phyloP scores from a whole-genome alignment of 2,113 vertebrate genomes.

The Muntiacus muntjak region DNA sequence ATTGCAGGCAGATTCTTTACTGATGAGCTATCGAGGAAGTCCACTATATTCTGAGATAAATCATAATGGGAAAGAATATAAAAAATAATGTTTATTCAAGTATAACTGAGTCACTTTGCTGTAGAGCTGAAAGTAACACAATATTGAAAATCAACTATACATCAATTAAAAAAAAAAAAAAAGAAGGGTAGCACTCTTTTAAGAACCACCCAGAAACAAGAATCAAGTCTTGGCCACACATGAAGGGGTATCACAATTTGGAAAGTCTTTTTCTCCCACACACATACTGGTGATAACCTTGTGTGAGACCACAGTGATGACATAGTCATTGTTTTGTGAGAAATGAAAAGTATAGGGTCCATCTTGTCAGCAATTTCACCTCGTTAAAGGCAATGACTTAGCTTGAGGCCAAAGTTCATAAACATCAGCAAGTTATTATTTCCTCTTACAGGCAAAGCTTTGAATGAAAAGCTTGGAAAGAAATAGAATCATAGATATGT shows the following conservation, averaged over 20 bases:
- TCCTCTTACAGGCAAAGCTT: not conserved
- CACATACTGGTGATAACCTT: not conserved
- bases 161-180: not conserved
- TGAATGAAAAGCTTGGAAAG: not conserved
- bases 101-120: not conserved
- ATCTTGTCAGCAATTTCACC: not conserved
- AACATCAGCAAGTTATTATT: not conserved
- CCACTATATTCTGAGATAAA: not conserved
- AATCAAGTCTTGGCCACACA: not conserved
- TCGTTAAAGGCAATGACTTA: not conserved
- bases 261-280: not conserved
- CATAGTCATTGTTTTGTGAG: not conserved
- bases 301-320: not conserved
- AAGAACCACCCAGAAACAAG: not conserved
- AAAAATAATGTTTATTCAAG: not conserved
- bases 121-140: not conserved
- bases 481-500: not conserved
- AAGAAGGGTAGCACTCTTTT: not conserved
- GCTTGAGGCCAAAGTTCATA: not conserved
- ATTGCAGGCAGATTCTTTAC: not conserved
- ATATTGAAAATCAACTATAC: not conserved
- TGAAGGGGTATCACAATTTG: not conserved
- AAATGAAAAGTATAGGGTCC: not conserved
- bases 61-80: not conserved
- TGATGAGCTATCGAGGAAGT: not conserved